Percentiles rank a stretch among this genome's conserved stretches.
phyloP scores from a whole-genome alignment of 2,797 vertebrate genomes.

The Eulemur mongoz region DNA sequence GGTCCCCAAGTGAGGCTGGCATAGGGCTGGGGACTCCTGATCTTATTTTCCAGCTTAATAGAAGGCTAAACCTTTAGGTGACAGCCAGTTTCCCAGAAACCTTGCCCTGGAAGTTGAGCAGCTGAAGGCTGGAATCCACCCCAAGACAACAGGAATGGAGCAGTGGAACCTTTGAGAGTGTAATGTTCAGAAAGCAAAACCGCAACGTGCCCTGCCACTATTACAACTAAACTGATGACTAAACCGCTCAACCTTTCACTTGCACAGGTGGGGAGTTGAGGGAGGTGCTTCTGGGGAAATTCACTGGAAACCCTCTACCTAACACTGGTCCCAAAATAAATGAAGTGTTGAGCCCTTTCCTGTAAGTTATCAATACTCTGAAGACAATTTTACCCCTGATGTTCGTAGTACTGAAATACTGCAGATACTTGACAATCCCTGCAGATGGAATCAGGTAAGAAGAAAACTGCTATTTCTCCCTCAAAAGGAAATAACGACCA shows the following conservation, averaged over 20 bases:
- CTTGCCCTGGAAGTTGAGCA: background rate
- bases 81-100: background rate
- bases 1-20: background rate
- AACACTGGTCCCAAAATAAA: background rate
- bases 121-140: background rate
- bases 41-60: background rate
- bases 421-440: background rate
- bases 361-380: background rate
- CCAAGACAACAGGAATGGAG: background rate
- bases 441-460: background rate
- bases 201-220: background rate
- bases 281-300: background rate
- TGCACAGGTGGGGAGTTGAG: background rate
- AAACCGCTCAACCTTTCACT: background rate
- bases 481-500: background rate
- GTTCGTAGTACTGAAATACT: background rate
- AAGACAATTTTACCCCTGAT: background rate
- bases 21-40: background rate
- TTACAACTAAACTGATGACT: background rate
- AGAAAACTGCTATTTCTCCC: background rate
- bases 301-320: background rate
- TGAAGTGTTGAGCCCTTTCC: background rate
- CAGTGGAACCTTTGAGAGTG: background rate
- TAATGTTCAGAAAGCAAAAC: background rate
- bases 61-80: background rate